These are phyloP conservation scores for Pandion haliaetus DNA, from an alignment of 2,113 vertebrate species.

Conservation along the genomic window DNA sequence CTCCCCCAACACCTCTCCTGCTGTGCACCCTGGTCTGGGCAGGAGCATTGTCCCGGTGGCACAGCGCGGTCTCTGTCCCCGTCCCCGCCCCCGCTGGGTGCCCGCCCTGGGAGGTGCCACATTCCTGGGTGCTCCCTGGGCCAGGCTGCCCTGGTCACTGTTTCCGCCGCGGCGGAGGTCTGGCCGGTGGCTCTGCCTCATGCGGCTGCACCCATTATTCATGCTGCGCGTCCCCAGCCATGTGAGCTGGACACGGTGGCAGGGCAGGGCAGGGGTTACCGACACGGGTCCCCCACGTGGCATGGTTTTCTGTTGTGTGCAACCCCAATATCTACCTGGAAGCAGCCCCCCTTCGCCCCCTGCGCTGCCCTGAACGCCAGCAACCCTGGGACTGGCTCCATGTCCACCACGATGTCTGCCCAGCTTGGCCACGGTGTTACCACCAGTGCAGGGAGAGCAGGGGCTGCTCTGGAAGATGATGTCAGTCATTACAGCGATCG, in stretches of 20 bases:
- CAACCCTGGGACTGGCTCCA: fast-evolving
- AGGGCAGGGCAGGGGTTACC: background rate
- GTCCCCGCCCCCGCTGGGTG: background rate
- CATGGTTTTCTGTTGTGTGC: background rate
- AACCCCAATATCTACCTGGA: background rate
- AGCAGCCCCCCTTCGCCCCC: fast-evolving
- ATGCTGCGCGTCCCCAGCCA: fast-evolving
- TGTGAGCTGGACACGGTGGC: background rate
- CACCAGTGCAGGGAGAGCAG: fast-evolving
- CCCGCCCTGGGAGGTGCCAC: background rate
- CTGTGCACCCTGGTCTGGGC: background rate
- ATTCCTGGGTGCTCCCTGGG: background rate
- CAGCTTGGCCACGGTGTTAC: background rate
- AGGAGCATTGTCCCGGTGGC: background rate
- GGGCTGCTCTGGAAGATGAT: background rate
- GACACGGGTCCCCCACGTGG: fast-evolving
- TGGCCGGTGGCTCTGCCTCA: background rate
- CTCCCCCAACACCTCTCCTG: background rate
- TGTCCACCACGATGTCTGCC: fast-evolving
- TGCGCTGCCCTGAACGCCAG: fast-evolving
- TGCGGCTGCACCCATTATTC: background rate
- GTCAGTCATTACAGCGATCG: fast-evolving
- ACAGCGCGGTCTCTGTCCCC: fast-evolving
- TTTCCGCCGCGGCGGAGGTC: background rate
- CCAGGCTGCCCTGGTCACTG: background rate